Evolutionary conservation across 2,113 vertebrate species (phyloP).

Genomic region (Python bivittatus): DNA sequence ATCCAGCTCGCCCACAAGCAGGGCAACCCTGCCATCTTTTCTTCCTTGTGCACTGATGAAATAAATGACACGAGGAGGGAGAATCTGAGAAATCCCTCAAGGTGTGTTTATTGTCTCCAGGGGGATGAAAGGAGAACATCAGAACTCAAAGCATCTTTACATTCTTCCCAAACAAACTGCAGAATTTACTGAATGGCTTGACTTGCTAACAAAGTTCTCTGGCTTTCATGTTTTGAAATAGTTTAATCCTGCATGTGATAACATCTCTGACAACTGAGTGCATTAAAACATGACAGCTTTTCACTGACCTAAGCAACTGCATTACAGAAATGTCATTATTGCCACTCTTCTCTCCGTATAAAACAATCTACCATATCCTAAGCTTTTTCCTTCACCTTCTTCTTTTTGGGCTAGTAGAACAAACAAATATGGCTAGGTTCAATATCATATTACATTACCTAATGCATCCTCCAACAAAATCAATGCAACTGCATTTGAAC

Average conservation of each 20-base stretch:
- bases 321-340: conserved; percentile 74
- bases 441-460: conserved; percentile 77
- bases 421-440: conserved; percentile 69
- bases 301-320: conserved; percentile 78
- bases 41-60: not conserved
- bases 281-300: conserved; percentile 76
- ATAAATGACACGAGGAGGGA: accelerated
- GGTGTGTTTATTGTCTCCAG: not conserved
- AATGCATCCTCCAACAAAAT: conserved; percentile 74
- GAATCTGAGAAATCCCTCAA: not conserved
- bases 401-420: not conserved
- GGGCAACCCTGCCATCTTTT: not conserved
- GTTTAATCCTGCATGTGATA: conserved; percentile 68
- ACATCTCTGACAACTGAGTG: conserved; percentile 68
- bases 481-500: conserved; percentile 76
- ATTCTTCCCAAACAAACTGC: conserved; percentile 58
- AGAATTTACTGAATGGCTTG: conserved; percentile 67
- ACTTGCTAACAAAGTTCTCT: conserved; percentile 66
- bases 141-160: conserved; percentile 27
- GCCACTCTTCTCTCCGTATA: conserved; percentile 67
- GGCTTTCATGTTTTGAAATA: conserved; percentile 70
- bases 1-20: not conserved
- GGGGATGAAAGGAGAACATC: not conserved
- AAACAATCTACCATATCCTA: conserved; percentile 49
- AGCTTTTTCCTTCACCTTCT: conserved; percentile 31